Base-by-base conservation (phyloP, 92 coral and sea anemone genomes). In the Palythoa heliodiscus region DNA sequence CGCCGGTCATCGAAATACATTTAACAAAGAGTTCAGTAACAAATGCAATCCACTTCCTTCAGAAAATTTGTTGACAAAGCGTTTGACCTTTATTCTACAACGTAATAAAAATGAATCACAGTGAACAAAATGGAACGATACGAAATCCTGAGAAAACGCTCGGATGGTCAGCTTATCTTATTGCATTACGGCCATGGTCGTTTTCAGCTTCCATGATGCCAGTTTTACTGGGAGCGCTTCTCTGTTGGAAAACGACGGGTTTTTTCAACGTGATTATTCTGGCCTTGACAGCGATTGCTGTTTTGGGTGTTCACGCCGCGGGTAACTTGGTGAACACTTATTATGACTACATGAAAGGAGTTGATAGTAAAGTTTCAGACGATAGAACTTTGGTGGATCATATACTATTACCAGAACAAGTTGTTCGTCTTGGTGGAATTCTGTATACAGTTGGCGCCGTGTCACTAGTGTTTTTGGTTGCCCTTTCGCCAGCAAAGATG, bases 101-200 rank as follows among this genome's bases (percentile, higher is more conserved):
- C 19, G 20, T 58, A 58, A 58, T 75, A 22, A 78, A 20, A 43
- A 64, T 63, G 82, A 70, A 70, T 35, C 52, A 52, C 57, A 86
- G 24, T 4, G 50, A 55, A 20, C 84, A 77, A 22, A 84, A 69
- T 35, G 91, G 88, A 23, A 29, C 73, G 24, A 73, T 48, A 64
- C 73, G 67, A 48, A 81, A 86, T 25, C 68, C 38, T 2, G 87
- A 64, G 52, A 87, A 83, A 78, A 76, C 72, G 22, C 77, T 91
- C 22, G 87, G 91, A 38, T 93, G 91, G 76, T 91, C 97, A 14
- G 85, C 94, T 13, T 96, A 96, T 72, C 86, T 96, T 57, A 78
- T 96, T 48, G 99, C 99, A 11, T 73, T 96, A 77, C 89, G 99
- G 37, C 99, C 99, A 6, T 96, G 99, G 99, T 96, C 99, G 3